phyloP scores from a whole-genome alignment of 2,113 vertebrate species.

The Seriola aureovittata region DNA sequence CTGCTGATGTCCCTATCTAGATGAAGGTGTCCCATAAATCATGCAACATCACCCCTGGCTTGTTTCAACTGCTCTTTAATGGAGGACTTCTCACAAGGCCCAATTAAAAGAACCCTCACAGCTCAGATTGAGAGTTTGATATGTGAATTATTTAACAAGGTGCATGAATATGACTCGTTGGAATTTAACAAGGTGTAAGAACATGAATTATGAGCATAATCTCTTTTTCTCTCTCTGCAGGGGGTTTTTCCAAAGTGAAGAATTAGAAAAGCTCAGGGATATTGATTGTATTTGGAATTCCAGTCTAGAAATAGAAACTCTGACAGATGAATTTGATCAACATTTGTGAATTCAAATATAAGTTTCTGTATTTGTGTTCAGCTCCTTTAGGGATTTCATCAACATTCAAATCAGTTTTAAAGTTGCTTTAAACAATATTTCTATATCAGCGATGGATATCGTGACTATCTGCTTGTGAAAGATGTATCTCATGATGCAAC shows the following conservation, averaged over 20 bases:
- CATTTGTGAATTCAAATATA: not conserved
- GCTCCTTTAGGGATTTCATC: not conserved
- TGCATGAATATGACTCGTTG: constrained; percentile 71
- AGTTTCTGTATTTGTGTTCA: not conserved
- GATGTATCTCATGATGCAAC: not conserved
- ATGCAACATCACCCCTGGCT: constrained; percentile 68
- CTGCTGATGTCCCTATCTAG: constrained; percentile 57
- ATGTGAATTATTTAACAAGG: constrained; percentile 78
- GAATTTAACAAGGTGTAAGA: constrained; percentile 78
- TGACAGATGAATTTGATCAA: not conserved
- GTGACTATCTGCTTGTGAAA: not conserved
- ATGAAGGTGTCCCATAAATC: constrained; percentile 74
- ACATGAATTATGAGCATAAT: constrained; percentile 74
- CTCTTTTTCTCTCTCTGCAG: constrained; percentile 37
- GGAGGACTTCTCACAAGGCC: constrained; percentile 66
- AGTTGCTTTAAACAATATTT: not conserved
- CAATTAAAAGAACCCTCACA: constrained; percentile 78
- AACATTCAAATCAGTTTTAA: not conserved
- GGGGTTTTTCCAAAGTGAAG: constrained; percentile 40
- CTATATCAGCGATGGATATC: not conserved
- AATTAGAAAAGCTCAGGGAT: constrained; percentile 35
- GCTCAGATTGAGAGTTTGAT: constrained; percentile 68
- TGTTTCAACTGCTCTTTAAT: constrained; percentile 67
- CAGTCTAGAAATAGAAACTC: not conserved
- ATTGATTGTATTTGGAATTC: not conserved